These are phyloP conservation scores for Drymodes brunneopygia DNA, from an alignment of 2,113 vertebrate species.

Conservation along the genomic window DNA sequence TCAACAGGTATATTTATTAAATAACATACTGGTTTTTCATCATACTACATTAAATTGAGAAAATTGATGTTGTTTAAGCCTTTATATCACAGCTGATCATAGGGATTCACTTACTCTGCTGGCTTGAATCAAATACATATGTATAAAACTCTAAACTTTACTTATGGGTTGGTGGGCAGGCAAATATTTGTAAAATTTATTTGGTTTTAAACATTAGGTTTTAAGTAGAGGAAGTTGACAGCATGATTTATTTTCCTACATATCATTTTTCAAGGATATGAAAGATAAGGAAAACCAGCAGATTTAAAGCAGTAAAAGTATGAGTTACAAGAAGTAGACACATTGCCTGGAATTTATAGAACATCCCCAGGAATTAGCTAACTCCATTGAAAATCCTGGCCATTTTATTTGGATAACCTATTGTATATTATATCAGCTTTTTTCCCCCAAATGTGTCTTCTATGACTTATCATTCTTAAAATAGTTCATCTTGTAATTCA, in stretches of 20 bases:
- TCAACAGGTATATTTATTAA: background rate
- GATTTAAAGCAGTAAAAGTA: background rate
- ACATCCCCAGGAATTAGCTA: background rate
- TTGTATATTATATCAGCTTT: background rate
- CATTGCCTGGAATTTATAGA: background rate
- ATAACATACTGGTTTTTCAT: background rate
- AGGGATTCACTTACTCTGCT: background rate
- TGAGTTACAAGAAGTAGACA: background rate
- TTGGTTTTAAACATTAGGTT: background rate
- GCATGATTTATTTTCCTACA: background rate
- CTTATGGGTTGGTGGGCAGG: background rate
- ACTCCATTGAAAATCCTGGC: background rate
- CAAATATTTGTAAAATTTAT: background rate
- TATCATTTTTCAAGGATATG: background rate
- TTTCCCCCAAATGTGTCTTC: background rate
- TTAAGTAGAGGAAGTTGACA: background rate
- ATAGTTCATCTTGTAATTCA: conserved; percentile 13
- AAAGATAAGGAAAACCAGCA: background rate
- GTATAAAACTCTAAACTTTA: background rate
- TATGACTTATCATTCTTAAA: conserved; percentile 24
- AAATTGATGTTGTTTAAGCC: background rate
- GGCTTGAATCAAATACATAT: background rate
- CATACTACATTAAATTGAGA: background rate
- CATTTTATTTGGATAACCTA: background rate
- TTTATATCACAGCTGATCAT: background rate